Base-by-base conservation (phyloP, 2,888 invertebrate genomes). In the Dryadula phaetusa region DNA sequence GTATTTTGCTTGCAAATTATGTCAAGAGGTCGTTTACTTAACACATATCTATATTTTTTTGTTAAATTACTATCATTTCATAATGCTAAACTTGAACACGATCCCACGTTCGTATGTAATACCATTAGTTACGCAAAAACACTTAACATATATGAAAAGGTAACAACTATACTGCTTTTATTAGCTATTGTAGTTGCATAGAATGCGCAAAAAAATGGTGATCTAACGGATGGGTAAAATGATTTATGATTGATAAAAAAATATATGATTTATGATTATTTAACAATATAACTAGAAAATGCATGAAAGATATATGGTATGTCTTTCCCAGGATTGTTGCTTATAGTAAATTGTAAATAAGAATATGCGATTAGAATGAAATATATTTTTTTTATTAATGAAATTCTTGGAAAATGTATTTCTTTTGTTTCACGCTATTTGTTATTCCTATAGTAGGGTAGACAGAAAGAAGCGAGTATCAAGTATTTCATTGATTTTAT, bases 141-240 rank as follows among this genome's bases (percentile, higher is more conserved):
- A 56, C 5, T 40, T 37, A 40, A 40, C 53, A 22, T 56, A 40
- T 56, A 56, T 66, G 40, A 34, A 53, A 61, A 54, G 10, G 40
- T 56, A 25, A 40, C 56, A 25, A 40, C 0, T n/a, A 37, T 20
- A n/a, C 14, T 37, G 37, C 40, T 22, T 49, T n/a, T 25, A 40
- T 25, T 56, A 56, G 20, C 56, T 56, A 56, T 56, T 56, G 56
- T 56, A 12, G 25, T 10, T 56, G 22, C 14, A 56, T n/a, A 40
- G 40, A 56, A n/a, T 25, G n/a, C 8, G 40, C 10, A 22, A 3
- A 25, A 28, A 25, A 22, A 3, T 14, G 20, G 14, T n/a, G 32
- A 34, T 34, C 6, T 25, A 25, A 25, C 8, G 4, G 52, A 52
- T 28, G 28, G 3, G 28, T 52, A 28, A 52, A 28, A 4, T 16